phyloP scores from a whole-genome alignment of 2,888 invertebrate species.

The Melieria crassipennis region DNA sequence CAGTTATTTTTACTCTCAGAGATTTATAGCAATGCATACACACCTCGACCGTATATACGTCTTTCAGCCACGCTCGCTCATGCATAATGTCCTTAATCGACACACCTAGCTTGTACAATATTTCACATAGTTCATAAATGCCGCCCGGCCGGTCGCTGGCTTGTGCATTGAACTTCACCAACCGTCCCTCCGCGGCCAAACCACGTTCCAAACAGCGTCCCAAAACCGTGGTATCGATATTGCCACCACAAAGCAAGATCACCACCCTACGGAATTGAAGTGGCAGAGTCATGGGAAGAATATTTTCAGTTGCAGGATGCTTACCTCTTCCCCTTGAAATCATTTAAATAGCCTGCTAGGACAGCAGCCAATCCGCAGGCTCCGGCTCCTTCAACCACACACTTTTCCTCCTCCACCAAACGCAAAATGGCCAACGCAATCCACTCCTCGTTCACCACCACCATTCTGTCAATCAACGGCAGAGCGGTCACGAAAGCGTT shows the following conservation, averaged over 20 bases:
- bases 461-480: slow-evolving; percentile 80
- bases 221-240: slow-evolving; percentile 91
- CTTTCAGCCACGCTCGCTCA: slow-evolving; percentile 93
- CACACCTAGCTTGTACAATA: slow-evolving; percentile 81
- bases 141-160: slow-evolving; percentile 88
- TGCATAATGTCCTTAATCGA: slow-evolving; percentile 96
- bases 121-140: slow-evolving; percentile 83
- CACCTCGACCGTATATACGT: slow-evolving; percentile 83
- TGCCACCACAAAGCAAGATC: slow-evolving; percentile 85
- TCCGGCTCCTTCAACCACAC: slow-evolving; percentile 92
- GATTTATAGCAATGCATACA: slow-evolving; percentile 53
- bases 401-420: slow-evolving; percentile 84
- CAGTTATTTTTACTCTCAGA: no score
- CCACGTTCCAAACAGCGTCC: slow-evolving; percentile 90
- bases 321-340: slow-evolving; percentile 82
- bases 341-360: slow-evolving; percentile 81
- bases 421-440: slow-evolving; percentile 83
- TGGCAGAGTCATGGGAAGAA: background rate
- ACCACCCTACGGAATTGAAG: slow-evolving; percentile 73
- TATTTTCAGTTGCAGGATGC: slow-evolving; percentile 6
- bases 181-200: slow-evolving; percentile 84
- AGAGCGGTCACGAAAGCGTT: slow-evolving; percentile 83
- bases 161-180: slow-evolving; percentile 79
- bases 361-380: slow-evolving; percentile 87
- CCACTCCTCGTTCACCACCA: slow-evolving; percentile 84